Percentiles rank a stretch among this genome's conserved stretches.
phyloP scores from a whole-genome alignment of 2,888 invertebrate species.

The Drosophila demipolita region DNA sequence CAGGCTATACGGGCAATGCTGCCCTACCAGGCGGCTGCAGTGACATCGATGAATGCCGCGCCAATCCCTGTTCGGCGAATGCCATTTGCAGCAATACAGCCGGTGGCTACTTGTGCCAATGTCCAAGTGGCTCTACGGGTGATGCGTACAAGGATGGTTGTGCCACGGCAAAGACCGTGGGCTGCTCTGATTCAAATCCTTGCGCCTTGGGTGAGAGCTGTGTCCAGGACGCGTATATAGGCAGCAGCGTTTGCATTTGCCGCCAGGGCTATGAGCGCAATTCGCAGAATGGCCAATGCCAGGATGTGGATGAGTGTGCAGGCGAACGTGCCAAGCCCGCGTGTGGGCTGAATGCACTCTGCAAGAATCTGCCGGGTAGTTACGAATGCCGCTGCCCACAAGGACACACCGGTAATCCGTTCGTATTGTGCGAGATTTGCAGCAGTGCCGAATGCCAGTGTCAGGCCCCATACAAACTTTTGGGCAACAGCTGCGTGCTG shows the following conservation, averaged over 20 bases:
- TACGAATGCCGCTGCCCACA: constrained; percentile 96
- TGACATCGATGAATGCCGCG: constrained; percentile 95
- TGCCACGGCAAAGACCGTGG: constrained; percentile 87
- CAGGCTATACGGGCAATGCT: constrained; percentile 90
- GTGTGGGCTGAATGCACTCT: constrained; percentile 95
- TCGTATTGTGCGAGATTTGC: constrained; percentile 93
- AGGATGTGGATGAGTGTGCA: constrained; percentile 94
- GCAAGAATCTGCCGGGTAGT: constrained; percentile 96
- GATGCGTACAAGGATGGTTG: constrained; percentile 93
- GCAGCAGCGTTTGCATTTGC: constrained; percentile 94
- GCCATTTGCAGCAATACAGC: constrained; percentile 96
- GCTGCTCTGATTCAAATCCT: constrained; percentile 91
- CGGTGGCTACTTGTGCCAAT: constrained; percentile 94
- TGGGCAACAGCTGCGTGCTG: constrained; percentile 93
- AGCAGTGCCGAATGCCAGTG: constrained; percentile 93
- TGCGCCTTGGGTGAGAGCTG: constrained; percentile 95
- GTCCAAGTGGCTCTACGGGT: constrained; percentile 92
- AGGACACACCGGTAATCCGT: constrained; percentile 96
- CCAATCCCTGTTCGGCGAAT: constrained; percentile 92
- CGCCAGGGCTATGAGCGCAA: constrained; percentile 94
- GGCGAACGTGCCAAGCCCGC: constrained; percentile 90
- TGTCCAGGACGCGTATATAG: constrained; percentile 90
- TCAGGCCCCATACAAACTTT: constrained; percentile 93
- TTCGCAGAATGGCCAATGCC: constrained; percentile 90
- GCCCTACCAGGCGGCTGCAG: constrained; percentile 89